Percentiles rank a stretch among this genome's conserved stretches.
Conservation (phyloP, 2,888 invertebrate genomes). For the Brachypterus glaber region DNA sequence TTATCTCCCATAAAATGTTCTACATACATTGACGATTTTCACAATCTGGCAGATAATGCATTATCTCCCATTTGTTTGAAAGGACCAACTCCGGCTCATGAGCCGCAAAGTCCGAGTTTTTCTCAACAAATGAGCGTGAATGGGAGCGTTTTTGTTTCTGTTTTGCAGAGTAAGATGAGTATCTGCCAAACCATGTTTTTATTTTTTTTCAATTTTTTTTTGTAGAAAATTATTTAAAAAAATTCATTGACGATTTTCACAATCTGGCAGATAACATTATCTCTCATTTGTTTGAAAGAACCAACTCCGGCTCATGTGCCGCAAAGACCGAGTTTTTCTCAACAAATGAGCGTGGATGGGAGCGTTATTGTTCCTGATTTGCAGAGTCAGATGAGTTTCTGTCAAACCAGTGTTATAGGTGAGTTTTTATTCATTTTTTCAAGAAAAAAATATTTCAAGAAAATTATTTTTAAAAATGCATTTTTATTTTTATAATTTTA, state of each 20-base stretch:
- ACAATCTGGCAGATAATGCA: conserved; percentile 23
- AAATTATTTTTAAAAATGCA: too few species aligned
- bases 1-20: too few species aligned
- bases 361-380: conserved; percentile 38
- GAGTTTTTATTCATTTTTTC: too few species aligned
- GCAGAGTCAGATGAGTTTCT: conserved; percentile 28
- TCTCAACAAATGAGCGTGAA: conserved; percentile 26
- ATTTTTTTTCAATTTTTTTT: too few species aligned
- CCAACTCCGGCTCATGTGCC: conserved; percentile 40
- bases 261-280: conserved; percentile 26
- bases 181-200: too few species aligned
- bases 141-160: conserved; percentile 28
- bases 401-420: too few species aligned
- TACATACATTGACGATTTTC: too few species aligned
- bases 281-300: conserved; percentile 26
- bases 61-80: conserved; percentile 29
- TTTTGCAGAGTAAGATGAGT: conserved; percentile 39
- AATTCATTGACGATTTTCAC: too few species aligned
- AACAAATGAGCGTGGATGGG: conserved; percentile 25
- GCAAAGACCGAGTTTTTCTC: conserved; percentile 38
- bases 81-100: conserved; percentile 34
- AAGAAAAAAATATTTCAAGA: too few species aligned
- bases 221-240: conserved; percentile 28
- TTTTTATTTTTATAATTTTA: too few species aligned
- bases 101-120: conserved; percentile 42